Base-by-base conservation (phyloP, 2,888 invertebrate genomes). In the Eupithecia pulchellata region DNA sequence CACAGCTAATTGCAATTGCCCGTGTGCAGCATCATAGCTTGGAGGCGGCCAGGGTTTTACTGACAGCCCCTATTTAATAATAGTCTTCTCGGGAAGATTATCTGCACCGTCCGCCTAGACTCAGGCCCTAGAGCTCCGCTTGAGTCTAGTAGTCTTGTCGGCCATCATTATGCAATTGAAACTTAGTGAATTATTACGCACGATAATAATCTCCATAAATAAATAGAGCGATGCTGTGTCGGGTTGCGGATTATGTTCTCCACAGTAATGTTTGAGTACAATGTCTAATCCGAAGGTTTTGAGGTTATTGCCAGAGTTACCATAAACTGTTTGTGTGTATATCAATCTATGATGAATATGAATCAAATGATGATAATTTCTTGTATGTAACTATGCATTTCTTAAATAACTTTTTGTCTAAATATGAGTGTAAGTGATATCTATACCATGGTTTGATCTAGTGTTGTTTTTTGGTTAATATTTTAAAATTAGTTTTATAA, bases 91-190 rank as follows among this genome's bases (percentile, higher is more conserved):
- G 78, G 77, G 85, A 84, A 92, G 93, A 93, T 93, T 91, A 93
- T 92, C 93, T 89, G 83, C 66, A 52, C 85, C 86, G 89, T 90
- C 88, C 90, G 92, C 91, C 91, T 86, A 13, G 61, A 61, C 52
- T 13, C 25, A 52, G 52, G 52, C 25, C 52, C 52, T 52, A 25
- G 52, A 52, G 52, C 52, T 47, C 42, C 5, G 42, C n/a, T 47
- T 82, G 86, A 91, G 91, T 83, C 85, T 91, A 85, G 92, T 92
- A 92, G 91, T 89, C 82, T 85, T 89, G 91, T 91, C 91, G 82
- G 89, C 90, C 89, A 84, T 92, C 91, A 93, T 94, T 93, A 94
- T 91, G 93, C 94, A 93, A 94, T 94, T 94, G 94, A 94, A 94
- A 92, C 91, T 93, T 93, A 91, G 91, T 93, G 94, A 94, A 92